phyloP scores from a whole-genome alignment of 2,888 invertebrate species.

The Polyommatus icarus region DNA sequence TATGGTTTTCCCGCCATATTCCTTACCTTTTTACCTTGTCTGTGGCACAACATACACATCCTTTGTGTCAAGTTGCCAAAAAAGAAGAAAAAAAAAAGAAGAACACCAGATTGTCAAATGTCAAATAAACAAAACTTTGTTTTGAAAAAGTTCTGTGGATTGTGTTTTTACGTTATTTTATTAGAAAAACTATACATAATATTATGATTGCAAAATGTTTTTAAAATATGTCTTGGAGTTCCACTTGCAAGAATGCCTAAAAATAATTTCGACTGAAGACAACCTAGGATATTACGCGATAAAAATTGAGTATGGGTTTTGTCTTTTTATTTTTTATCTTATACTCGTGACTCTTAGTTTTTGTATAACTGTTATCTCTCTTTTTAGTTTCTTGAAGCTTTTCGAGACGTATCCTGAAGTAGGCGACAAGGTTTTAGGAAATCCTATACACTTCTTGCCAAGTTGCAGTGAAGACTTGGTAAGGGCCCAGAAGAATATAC shows the following conservation, averaged over 20 bases:
- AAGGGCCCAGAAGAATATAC: slow-evolving; percentile 80
- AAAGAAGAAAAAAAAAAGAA: too few species aligned
- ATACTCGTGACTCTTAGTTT: background rate
- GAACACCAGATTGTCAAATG: too few species aligned
- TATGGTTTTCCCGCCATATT: too few species aligned
- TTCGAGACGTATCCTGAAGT: slow-evolving; percentile 85
- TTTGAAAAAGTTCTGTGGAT: background rate
- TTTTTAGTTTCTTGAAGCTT: slow-evolving; percentile 84
- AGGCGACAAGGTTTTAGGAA: slow-evolving; percentile 84
- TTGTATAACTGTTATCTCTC: slow-evolving; percentile 25
- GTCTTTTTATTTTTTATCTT: background rate
- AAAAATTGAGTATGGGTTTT: slow-evolving; percentile 83
- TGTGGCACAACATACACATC: too few species aligned
- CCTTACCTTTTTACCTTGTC: too few species aligned
- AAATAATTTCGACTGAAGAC: slow-evolving; percentile 82
- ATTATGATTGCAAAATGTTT: slow-evolving; percentile 52
- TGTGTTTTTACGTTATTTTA: background rate
- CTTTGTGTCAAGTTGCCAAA: too few species aligned
- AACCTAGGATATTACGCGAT: slow-evolving; percentile 83
- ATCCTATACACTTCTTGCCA: slow-evolving; percentile 82
- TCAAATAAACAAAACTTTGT: background rate
- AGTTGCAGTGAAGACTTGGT: slow-evolving; percentile 83
- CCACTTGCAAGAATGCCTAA: slow-evolving; percentile 81
- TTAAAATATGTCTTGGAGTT: slow-evolving; percentile 80
- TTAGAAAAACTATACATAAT: background rate